Conservation (phyloP, 2,113 vertebrate species). For the Pimephales promelas region DNA sequence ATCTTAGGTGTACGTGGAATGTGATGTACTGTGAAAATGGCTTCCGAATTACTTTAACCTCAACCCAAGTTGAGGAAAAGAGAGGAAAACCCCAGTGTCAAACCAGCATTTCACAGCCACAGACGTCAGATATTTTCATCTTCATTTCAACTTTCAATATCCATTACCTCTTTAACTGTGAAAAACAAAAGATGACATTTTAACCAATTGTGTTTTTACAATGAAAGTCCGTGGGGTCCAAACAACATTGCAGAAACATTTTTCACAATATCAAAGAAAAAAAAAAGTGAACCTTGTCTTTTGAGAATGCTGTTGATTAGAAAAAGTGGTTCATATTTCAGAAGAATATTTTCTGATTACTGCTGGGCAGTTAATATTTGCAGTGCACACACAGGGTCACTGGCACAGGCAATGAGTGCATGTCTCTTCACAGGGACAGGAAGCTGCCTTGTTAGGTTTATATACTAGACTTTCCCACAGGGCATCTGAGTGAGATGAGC, state of each 20-base stretch:
- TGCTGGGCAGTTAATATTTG: conserved; percentile 17
- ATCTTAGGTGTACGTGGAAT: not conserved
- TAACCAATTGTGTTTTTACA: not conserved
- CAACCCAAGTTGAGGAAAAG: conserved; percentile 26
- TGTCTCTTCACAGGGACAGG: conserved; percentile 51
- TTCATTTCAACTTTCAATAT: not conserved
- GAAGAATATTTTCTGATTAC: conserved; percentile 22
- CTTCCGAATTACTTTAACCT: conserved; percentile 58
- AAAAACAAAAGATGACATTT: not conserved
- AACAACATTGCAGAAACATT: not conserved
- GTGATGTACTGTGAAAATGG: conserved; percentile 44
- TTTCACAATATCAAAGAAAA: not conserved
- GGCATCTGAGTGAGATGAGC: not conserved
- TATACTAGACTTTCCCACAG: conserved; percentile 51
- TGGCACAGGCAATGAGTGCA: not conserved
- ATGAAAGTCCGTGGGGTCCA: not conserved
- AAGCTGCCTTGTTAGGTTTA: conserved; percentile 62
- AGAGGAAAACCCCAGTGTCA: conserved; percentile 47
- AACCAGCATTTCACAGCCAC: conserved; percentile 38
- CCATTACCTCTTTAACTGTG: not conserved
- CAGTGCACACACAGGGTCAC: not conserved
- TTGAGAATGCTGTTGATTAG: not conserved
- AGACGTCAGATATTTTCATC: not conserved
- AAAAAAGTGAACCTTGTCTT: not conserved
- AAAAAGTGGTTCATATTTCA: not conserved